A percentile compares a stretch with the other conserved stretches of the same genome.
phyloP scores from a whole-genome alignment of 2,888 invertebrate species.

The Trachelus iudaicus region DNA sequence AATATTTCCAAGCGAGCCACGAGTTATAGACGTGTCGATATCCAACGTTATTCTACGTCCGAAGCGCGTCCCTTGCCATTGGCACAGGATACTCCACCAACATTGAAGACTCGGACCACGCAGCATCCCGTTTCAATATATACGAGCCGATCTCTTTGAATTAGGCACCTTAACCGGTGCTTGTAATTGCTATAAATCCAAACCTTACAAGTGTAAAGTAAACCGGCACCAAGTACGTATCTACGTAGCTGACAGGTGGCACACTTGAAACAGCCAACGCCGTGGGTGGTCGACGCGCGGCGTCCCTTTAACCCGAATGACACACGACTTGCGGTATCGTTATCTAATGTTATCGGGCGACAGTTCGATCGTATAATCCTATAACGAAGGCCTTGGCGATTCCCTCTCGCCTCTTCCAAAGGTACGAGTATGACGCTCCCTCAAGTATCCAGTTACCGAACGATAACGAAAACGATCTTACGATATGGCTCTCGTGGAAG shows the following conservation, averaged over 20 bases:
- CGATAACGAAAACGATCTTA: not conserved
- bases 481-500: not conserved
- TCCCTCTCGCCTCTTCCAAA: not conserved
- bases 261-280: conserved; percentile 5
- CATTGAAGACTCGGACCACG: not conserved
- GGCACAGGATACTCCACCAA: not conserved
- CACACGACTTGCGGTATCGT: conserved; percentile 12
- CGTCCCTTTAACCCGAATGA: conserved; percentile 11
- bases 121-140: not conserved
- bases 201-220: not conserved
- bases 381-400: not conserved
- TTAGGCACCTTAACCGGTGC: not conserved
- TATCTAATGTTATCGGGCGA: conserved; percentile 16
- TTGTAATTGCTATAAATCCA: not conserved
- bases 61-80: not conserved
- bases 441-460: not conserved
- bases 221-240: not conserved
- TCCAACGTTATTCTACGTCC: not conserved
- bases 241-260: conserved; percentile 11
- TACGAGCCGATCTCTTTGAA: not conserved
- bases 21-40: not conserved
- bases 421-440: not conserved
- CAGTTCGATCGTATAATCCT: conserved; percentile 6
- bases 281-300: conserved; percentile 17
- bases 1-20: not conserved